phyloP scores from a whole-genome alignment of 1,140 invertebrate genomes.

The Aleiodes sp. region DNA sequence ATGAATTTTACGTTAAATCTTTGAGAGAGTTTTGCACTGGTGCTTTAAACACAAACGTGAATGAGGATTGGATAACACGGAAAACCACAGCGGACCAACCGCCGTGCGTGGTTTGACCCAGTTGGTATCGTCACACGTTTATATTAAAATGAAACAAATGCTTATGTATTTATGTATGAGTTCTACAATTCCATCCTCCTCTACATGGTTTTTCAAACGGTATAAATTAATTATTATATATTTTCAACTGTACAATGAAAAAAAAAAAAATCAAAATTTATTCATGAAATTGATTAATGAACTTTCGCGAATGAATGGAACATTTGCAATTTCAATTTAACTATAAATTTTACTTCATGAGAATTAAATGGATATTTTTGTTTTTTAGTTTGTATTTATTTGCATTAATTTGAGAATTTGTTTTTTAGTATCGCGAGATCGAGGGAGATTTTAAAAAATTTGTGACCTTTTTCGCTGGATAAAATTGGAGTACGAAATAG shows the following conservation, averaged over 20 bases:
- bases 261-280: neutral
- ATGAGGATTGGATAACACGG: constrained; percentile 14
- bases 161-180: constrained; percentile 19
- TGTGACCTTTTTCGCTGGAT: too few species aligned
- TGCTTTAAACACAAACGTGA: neutral
- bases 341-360: too few species aligned
- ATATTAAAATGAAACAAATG: constrained; percentile 6
- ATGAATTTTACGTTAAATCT: neutral
- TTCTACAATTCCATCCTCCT: neutral
- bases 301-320: neutral
- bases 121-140: constrained; percentile 1
- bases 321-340: too few species aligned
- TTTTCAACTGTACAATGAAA: neutral
- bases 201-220: neutral
- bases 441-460: too few species aligned
- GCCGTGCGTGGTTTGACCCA: constrained; percentile 7
- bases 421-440: too few species aligned
- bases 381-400: too few species aligned
- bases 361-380: too few species aligned
- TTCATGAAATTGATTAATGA: neutral
- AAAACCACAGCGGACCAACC: constrained; percentile 3
- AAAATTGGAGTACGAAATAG: too few species aligned
- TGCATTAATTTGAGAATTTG: too few species aligned
- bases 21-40: neutral
- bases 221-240: neutral